Evolutionary conservation across 2,888 invertebrate species (phyloP).

Genomic region (Ganaspis brasiliensis): DNA sequence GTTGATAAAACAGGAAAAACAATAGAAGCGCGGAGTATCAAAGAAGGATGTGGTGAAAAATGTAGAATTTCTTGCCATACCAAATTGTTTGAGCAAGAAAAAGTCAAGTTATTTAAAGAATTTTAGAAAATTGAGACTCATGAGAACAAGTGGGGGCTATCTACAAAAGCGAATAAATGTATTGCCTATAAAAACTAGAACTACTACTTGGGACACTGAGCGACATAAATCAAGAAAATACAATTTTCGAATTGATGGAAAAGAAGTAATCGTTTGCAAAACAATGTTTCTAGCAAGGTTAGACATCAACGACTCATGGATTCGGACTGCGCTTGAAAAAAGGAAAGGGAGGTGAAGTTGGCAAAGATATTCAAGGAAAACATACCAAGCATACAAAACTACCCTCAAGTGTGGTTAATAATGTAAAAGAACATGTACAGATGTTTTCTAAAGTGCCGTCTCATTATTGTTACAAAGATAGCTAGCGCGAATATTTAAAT

Average conservation of each 20-base stretch:
- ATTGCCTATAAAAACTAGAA: neutral
- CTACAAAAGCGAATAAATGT: slow-evolving; percentile 10
- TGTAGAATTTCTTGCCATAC: slow-evolving; percentile 20
- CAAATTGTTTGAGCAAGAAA: slow-evolving; percentile 30
- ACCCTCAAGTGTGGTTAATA: neutral
- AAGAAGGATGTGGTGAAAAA: slow-evolving; percentile 3
- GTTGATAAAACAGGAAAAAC: slow-evolving; percentile 18
- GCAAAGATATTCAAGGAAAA: slow-evolving; percentile 26
- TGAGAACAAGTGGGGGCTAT: slow-evolving; percentile 39
- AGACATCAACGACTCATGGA: slow-evolving; percentile 25
- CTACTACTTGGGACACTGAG: slow-evolving; percentile 4
- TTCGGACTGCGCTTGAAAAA: slow-evolving; percentile 27
- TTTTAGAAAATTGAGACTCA: slow-evolving; percentile 33
- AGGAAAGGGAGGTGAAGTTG: slow-evolving; percentile 5
- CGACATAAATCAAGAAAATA: slow-evolving; percentile 14
- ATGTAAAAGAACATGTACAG: slow-evolving; percentile 36
- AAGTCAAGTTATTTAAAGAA: slow-evolving; percentile 19
- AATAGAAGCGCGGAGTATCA: slow-evolving; percentile 32
- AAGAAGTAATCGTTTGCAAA: slow-evolving; percentile 21
- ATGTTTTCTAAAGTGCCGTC: slow-evolving; percentile 47
- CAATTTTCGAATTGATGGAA: slow-evolving; percentile 20
- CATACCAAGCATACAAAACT: neutral
- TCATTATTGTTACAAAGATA: slow-evolving; percentile 46
- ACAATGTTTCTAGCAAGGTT: slow-evolving; percentile 23
- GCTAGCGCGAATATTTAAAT: slow-evolving; percentile 47